Percentiles rank a stretch among this genome's conserved stretches.
These are phyloP conservation scores for Perizoma affinitatum DNA, from an alignment of 2,888 invertebrate species.

Conservation along the genomic window DNA sequence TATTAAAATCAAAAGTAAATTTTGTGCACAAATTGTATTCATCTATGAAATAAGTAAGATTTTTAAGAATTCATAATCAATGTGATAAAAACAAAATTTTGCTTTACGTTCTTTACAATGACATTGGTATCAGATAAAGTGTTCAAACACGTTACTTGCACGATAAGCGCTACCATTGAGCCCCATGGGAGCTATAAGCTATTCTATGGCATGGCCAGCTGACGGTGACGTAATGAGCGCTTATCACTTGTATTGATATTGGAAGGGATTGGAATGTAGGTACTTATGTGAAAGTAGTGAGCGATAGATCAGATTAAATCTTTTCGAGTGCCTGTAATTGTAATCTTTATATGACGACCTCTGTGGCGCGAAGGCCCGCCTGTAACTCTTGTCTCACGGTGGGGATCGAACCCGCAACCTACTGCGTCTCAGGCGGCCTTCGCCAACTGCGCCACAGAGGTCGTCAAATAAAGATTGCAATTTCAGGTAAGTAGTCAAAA, in stretches of 20 bases:
- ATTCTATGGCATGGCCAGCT: slow-evolving; percentile 23
- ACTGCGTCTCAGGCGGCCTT: too few species aligned
- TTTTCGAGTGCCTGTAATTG: too few species aligned
- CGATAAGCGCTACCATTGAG: slow-evolving; percentile 27
- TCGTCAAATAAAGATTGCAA: too few species aligned
- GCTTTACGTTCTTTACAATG: slow-evolving; percentile 9
- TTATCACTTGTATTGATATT: background rate
- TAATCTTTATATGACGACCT: too few species aligned
- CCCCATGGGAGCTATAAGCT: slow-evolving; percentile 17
- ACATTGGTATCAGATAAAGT: slow-evolving; percentile 14
- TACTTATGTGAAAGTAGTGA: background rate
- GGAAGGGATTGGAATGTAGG: background rate
- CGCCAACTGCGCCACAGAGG: too few species aligned
- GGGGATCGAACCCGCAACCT: too few species aligned
- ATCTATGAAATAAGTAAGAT: background rate
- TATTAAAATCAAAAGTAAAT: background rate
- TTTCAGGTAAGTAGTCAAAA: too few species aligned
- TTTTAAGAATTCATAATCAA: background rate
- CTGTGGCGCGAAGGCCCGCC: background rate
- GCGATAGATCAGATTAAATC: too few species aligned
- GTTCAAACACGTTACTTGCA: slow-evolving; percentile 16
- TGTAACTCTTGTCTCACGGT: background rate
- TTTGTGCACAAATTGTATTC: background rate
- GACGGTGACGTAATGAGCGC: slow-evolving; percentile 20
- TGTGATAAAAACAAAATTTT: background rate